phyloP scores from a whole-genome alignment of 2,888 invertebrate genomes.

The Stenotaenia linearis region DNA sequence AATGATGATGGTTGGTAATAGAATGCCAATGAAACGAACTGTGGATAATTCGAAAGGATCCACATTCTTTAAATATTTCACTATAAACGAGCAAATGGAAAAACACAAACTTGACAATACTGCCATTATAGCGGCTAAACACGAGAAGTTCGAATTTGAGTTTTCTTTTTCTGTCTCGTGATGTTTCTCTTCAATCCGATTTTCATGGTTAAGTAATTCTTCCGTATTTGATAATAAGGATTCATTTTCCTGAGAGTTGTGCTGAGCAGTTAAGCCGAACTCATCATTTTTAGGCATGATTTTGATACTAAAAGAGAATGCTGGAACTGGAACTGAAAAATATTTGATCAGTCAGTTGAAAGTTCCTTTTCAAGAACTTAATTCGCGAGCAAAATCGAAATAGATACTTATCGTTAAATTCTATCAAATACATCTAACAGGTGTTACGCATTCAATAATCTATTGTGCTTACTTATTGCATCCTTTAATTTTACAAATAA shows the following conservation, averaged over 20 bases:
- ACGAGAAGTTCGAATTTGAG: conserved; percentile 56
- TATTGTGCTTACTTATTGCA: too few relatives aligned
- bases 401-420: too few relatives aligned
- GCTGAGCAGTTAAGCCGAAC: neutral
- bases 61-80: conserved; percentile 71
- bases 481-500: too few relatives aligned
- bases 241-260: neutral
- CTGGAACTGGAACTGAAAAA: too few relatives aligned
- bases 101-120: conserved; percentile 83
- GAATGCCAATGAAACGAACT: conserved; percentile 77
- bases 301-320: neutral
- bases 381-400: too few relatives aligned
- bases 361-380: too few relatives aligned
- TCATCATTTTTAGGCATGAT: neutral
- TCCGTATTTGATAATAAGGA: neutral
- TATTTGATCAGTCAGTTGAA: too few relatives aligned
- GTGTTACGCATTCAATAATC: too few relatives aligned
- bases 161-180: neutral
- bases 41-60: conserved; percentile 84
- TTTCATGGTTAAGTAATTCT: neutral
- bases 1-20: conserved; percentile 79
- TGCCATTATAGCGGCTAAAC: conserved; percentile 73
- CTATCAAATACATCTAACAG: too few relatives aligned
- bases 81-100: conserved; percentile 83
- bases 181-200: neutral